phyloP scores from a whole-genome alignment of 2,113 vertebrate genomes.

The Athene cunicularia region DNA sequence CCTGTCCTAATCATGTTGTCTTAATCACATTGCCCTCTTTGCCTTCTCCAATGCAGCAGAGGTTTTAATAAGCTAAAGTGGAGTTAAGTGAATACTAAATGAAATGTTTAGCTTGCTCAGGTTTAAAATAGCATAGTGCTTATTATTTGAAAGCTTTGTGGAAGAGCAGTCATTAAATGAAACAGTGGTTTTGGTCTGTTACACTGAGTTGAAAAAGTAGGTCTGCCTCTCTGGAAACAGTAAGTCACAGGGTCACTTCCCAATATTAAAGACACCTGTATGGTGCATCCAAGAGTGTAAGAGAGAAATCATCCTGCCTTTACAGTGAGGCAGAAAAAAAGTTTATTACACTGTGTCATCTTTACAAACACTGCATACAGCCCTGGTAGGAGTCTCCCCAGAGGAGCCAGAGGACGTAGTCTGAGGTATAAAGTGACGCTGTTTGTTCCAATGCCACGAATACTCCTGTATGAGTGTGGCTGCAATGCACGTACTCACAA shows the following conservation, averaged over 20 bases:
- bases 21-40: not conserved
- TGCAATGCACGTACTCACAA: not conserved
- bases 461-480: not conserved
- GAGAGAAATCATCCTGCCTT: not conserved
- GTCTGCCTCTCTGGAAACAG: not conserved
- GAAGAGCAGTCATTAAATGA: conserved; percentile 13
- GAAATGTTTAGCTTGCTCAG: conserved; percentile 18
- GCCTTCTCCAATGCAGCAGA: not conserved
- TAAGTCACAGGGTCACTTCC: not conserved
- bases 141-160: conserved; percentile 24
- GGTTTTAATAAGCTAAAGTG: conserved; percentile 4
- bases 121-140: conserved; percentile 10
- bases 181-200: not conserved
- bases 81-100: conserved; percentile 17
- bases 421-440: not conserved
- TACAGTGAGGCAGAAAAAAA: not conserved
- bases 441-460: not conserved
- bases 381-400: not conserved
- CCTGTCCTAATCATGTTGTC: not conserved
- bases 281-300: not conserved
- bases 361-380: not conserved
- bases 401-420: not conserved
- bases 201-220: not conserved
- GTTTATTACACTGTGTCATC: not conserved
- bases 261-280: not conserved